Evolutionary conservation across 1,140 invertebrate genomes (phyloP), one percentile per base, ranked within the genome.

Genomic region (Thalassaphorura encarpata): DNA sequence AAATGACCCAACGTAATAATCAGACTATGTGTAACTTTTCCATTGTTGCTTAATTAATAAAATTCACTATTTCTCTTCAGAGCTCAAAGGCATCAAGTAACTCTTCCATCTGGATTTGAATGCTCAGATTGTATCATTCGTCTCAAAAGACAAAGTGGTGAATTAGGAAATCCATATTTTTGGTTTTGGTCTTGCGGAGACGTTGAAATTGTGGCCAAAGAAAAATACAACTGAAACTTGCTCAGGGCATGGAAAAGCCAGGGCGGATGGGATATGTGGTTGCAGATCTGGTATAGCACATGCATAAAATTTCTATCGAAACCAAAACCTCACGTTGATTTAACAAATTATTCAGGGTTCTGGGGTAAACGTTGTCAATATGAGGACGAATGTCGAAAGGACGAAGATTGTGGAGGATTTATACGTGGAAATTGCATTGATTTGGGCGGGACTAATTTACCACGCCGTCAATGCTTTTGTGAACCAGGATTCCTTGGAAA

Each of bases 111-210:
- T 24, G 80, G 86, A 70, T 84, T 91, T 64, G 83, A 81, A 11
- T 97, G 93, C 67, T 77, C 75, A 31, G 87, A 93, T 70, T 97
- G 93, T 70, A 89, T 89, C 0, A 75, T 97, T 33, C 79, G 92
- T 46, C 72, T 97, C 53, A 76, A 93, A 16, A 75, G 91, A 1
- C 85, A 95, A 71, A 91, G 90, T 0, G 76, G 80, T 19, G 91
- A 97, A 73, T 95, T 89, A 88, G 81, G 82, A 1, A 71, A 73
- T 15, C 79, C 73, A 61, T 33, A 8, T 16, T 95, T 93, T 69
- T 76, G 81, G 60, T 96, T 96, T 74, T 92, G 89, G 87, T 92
- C 88, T 1, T 97, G 93, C 67, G 87, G 91, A 2, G 93, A 97
- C 72, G 83, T 97, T 43, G 89, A 95, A 67, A 87, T 97, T 73